Evolutionary conservation across 2,797 vertebrate species (phyloP).

Genomic region (Amphiprion clarkii): DNA sequence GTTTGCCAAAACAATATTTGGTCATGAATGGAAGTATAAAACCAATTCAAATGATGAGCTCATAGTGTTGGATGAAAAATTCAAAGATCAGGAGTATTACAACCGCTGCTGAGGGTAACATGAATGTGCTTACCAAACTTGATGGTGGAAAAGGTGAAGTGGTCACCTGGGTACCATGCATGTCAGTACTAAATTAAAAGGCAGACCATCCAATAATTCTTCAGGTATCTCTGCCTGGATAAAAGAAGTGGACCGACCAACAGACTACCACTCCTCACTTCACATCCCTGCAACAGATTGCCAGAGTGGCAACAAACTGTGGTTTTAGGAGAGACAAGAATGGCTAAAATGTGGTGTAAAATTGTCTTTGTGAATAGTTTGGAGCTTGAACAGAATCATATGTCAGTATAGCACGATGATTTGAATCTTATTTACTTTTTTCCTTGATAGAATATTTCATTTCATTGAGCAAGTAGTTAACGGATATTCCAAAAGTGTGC

Average conservation of each 20-base stretch:
- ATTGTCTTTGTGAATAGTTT: neutral
- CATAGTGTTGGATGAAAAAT: neutral
- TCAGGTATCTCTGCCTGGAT: neutral
- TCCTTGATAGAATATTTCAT: neutral
- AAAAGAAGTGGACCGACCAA: too few species aligned
- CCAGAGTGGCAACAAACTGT: neutral
- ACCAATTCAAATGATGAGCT: neutral
- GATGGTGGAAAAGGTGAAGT: too few species aligned
- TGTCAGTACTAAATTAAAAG: too few species aligned
- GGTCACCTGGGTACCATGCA: too few species aligned
- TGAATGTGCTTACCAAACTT: neutral
- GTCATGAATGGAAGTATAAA: neutral
- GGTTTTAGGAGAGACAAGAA: neutral
- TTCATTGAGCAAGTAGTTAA: neutral
- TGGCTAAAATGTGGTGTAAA: neutral
- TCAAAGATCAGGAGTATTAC: neutral
- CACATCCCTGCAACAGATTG: neutral
- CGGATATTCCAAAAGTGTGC: neutral
- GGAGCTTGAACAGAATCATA: neutral
- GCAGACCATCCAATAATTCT: too few species aligned
- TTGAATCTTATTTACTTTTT: neutral
- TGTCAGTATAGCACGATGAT: neutral
- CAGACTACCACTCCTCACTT: too few species aligned
- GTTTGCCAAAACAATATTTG: too few species aligned
- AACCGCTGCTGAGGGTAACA: neutral